These are phyloP conservation scores for rat (Rattus norvegicus) DNA, from an alignment of 2,113 vertebrate genomes.

Conservation along the genomic window DNA sequence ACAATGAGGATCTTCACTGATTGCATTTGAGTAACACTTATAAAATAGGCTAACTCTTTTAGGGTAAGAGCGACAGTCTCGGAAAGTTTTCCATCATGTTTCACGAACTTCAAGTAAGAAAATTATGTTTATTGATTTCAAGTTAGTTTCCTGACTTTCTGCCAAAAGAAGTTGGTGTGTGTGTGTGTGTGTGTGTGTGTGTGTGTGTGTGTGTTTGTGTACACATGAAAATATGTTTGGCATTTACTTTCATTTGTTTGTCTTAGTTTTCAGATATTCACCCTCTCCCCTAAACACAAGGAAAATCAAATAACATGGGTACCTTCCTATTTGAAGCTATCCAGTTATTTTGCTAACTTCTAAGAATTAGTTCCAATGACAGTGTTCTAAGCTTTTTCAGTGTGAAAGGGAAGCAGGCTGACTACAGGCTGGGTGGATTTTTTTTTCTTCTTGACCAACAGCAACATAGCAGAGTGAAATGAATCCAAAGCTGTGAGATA, in stretches of 20 bases:
- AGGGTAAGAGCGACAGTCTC: constrained; percentile 26
- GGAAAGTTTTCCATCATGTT: constrained; percentile 64
- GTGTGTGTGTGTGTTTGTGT: not conserved
- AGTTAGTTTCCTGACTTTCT: constrained; percentile 67
- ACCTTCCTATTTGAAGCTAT: constrained; percentile 46
- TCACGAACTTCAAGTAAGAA: constrained; percentile 59
- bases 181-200: not conserved
- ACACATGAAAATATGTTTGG: not conserved
- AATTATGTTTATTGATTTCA: constrained; percentile 57
- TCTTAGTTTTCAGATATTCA: constrained; percentile 48
- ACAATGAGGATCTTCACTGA: constrained; percentile 43
- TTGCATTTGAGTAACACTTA: constrained; percentile 62
- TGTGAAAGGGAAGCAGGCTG: constrained; percentile 65
- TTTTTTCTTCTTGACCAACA: constrained; percentile 62
- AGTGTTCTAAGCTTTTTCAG: constrained; percentile 66
- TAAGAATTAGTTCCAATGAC: constrained; percentile 59
- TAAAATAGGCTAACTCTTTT: constrained; percentile 15
- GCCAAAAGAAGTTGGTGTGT: constrained; percentile 59
- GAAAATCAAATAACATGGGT: constrained; percentile 60
- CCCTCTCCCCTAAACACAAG: constrained; percentile 25
- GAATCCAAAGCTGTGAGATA: constrained; percentile 56
- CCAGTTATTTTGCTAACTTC: constrained; percentile 55
- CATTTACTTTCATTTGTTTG: constrained; percentile 19
- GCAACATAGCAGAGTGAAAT: constrained; percentile 56
- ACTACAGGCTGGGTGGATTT: constrained; percentile 49